Base-by-base conservation (phyloP, 2,888 invertebrate species). In the Himalopsyche anomala region DNA sequence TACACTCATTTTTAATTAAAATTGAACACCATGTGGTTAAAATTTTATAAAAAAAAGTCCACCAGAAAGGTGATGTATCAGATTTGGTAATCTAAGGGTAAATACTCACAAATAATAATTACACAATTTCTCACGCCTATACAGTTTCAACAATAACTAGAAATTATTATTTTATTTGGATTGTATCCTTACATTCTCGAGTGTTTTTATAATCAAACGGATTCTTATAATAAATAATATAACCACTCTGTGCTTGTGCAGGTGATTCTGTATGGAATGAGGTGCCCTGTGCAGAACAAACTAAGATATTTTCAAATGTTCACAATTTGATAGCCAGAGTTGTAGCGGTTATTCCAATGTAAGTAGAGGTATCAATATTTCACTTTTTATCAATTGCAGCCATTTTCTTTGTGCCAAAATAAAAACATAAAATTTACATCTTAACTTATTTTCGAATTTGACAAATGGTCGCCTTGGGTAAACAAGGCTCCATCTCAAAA, bases 231-330 rank as follows among this genome's bases (percentile, higher is more conserved):
- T 83, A 36, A 82, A 54, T 15, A 40, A 28, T 38, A 40, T 40
- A 4, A 11, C 40, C 5, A 82, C 54, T 17, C 19, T 81, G 5
- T 90, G 90, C 91, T 45, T 81, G 5, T 90, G 90, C 91, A 90
- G 94, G 91, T 82, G 92, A 92, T 85, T 91, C 91, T 38, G 93
- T 96, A 94, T 92, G 93, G 90, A 93, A 94, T 89, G 94, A 95
- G 11, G 91, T 90, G 82, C 96, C 95, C 4, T 91, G 92, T 15
- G 92, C 93, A 83, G 92, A 93, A 87, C 93, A 94, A 84, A 91
- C 94, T 42, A 90, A 91, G 79, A 94, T 93, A 90, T 94, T 95
- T 91, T 93, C 94, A 84, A 94, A 95, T 89, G 91, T 96, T 6
- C 97, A 97, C 89, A 90, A 91, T 80, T 88, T 92, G 40, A 92